Evolutionary conservation across 2,113 vertebrate genomes (phyloP).

Genomic region (Cephalopterus ornatus): DNA sequence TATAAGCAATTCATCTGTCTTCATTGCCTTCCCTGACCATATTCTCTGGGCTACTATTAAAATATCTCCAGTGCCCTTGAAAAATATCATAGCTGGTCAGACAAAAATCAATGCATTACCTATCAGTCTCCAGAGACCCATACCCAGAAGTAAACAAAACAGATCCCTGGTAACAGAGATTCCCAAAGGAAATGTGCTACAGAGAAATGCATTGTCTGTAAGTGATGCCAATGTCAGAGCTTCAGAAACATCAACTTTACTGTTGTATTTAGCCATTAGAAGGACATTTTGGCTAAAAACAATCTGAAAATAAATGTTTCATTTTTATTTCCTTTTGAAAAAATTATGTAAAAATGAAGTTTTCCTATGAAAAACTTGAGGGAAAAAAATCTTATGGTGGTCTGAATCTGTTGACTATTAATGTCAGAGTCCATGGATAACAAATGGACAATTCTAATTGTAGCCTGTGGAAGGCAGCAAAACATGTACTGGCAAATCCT

Average conservation of each 20-base stretch:
- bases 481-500: background rate
- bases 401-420: background rate
- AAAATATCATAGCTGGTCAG: background rate
- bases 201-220: background rate
- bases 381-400: background rate
- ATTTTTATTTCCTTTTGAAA: background rate
- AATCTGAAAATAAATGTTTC: background rate
- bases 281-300: background rate
- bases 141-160: background rate
- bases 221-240: background rate
- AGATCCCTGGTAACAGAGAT: background rate
- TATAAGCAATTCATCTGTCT: background rate
- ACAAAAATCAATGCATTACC: background rate
- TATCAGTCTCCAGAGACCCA: background rate
- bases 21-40: background rate
- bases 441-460: background rate
- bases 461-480: background rate
- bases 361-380: background rate
- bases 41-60: background rate
- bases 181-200: background rate
- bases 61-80: background rate
- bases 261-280: background rate
- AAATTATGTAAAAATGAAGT: accelerated
- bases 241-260: background rate
- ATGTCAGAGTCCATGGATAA: background rate